Evolutionary conservation across 2,797 vertebrate genomes (phyloP).

Genomic region (Zonotrichia albicollis): DNA sequence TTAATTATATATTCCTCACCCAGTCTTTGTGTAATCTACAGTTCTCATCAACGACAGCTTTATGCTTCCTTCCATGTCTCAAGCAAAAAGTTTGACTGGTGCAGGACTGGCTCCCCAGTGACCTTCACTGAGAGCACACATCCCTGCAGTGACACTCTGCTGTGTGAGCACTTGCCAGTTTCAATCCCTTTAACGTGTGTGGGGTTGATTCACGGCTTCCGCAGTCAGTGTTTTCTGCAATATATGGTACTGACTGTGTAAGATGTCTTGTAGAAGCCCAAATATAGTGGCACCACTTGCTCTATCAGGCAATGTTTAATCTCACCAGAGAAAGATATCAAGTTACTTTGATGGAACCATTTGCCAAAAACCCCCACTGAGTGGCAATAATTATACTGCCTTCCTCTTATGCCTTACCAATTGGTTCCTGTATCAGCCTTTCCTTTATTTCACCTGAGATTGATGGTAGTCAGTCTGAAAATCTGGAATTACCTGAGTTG

Average conservation of each 20-base stretch:
- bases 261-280: background rate
- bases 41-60: background rate
- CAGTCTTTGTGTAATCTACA: background rate
- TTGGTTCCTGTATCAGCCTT: background rate
- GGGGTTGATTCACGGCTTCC: background rate
- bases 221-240: background rate
- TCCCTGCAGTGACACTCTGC: background rate
- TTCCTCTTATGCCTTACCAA: background rate
- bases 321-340: background rate
- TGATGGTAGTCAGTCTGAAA: background rate
- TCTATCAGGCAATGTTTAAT: background rate
- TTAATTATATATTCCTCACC: background rate
- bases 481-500: background rate
- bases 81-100: background rate
- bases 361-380: background rate
- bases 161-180: background rate
- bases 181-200: constrained; percentile 2
- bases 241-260: constrained; percentile 5
- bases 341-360: background rate
- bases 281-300: constrained; percentile 4
- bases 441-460: background rate
- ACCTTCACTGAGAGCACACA: background rate
- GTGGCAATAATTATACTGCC: background rate
- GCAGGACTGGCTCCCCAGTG: background rate
- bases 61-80: background rate